A percentile compares a stretch with the other conserved stretches of the same genome.
Conservation (phyloP, 2,113 vertebrate species). For the Herpetotheres cachinnans region DNA sequence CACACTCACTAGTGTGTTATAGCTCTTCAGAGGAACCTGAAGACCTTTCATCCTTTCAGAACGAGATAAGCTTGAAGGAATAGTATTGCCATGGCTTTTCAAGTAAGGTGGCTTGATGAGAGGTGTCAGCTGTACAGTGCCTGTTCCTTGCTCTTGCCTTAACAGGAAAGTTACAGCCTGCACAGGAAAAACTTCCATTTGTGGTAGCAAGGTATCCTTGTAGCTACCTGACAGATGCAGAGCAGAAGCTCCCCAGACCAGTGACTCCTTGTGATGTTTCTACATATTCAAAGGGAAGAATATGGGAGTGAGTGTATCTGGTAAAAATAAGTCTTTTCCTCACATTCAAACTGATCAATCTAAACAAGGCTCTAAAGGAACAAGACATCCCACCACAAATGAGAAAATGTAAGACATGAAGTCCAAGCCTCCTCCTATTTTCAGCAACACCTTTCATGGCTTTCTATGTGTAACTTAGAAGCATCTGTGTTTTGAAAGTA, state of each 20-base stretch:
- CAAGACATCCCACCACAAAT: background rate
- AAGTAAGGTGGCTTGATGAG: background rate
- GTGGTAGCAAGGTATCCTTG: background rate
- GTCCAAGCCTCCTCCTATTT: background rate
- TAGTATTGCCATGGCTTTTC: background rate
- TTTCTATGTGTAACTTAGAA: background rate
- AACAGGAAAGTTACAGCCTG: background rate
- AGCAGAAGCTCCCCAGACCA: background rate
- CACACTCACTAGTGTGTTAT: background rate
- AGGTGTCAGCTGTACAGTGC: background rate
- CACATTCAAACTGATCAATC: background rate
- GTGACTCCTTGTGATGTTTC: background rate
- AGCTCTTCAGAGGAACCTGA: background rate
- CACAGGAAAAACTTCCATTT: background rate
- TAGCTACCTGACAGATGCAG: background rate
- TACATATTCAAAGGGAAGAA: background rate
- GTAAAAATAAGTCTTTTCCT: background rate
- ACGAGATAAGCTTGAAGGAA: background rate
- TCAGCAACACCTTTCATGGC: background rate
- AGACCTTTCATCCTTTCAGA: background rate
- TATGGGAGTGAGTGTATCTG: background rate
- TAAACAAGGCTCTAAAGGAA: background rate
- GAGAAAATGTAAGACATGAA: background rate
- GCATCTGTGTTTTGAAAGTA: background rate
- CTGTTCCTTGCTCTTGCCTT: background rate